Conservation (phyloP, 1,140 invertebrate species). For the Panonychus citri region DNA sequence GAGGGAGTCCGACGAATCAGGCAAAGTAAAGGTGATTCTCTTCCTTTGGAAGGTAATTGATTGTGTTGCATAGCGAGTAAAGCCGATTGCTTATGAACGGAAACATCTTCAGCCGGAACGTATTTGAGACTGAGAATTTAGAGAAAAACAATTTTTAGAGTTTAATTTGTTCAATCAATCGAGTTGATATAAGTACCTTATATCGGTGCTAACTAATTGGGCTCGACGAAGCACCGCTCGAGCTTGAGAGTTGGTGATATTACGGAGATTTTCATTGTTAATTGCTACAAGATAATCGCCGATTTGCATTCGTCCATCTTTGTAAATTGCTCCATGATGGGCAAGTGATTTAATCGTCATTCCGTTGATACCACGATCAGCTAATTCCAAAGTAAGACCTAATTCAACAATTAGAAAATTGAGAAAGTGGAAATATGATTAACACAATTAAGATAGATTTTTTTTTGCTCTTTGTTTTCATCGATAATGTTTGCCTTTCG, state of each 20-base stretch:
- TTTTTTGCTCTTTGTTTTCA: no score
- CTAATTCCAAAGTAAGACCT: conserved; percentile 32
- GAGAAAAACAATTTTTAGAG: background rate
- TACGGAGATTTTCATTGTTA: conserved; percentile 38
- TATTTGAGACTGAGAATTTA: conserved; percentile 28
- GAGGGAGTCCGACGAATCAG: conserved; percentile 22
- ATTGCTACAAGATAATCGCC: conserved; percentile 29
- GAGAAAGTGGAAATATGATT: background rate
- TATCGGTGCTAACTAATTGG: conserved; percentile 30
- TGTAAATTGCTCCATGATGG: conserved; percentile 28
- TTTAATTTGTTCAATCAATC: background rate
- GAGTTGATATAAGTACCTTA: no score
- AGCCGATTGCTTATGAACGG: conserved; percentile 21
- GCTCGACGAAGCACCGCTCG: conserved; percentile 34
- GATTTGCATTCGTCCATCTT: conserved; percentile 32
- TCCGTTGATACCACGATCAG: conserved; percentile 38
- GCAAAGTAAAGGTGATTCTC: conserved; percentile 14
- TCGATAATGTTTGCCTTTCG: no score
- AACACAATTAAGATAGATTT: background rate
- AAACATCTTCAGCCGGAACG: conserved; percentile 30
- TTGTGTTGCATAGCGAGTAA: conserved; percentile 18
- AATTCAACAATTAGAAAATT: conserved; percentile 13
- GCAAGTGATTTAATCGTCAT: conserved; percentile 33
- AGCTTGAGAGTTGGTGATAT: conserved; percentile 35
- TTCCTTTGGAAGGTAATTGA: conserved; percentile 9